Evolutionary conservation across 2,113 vertebrate species (phyloP).

Genomic region (Oceanites oceanicus): DNA sequence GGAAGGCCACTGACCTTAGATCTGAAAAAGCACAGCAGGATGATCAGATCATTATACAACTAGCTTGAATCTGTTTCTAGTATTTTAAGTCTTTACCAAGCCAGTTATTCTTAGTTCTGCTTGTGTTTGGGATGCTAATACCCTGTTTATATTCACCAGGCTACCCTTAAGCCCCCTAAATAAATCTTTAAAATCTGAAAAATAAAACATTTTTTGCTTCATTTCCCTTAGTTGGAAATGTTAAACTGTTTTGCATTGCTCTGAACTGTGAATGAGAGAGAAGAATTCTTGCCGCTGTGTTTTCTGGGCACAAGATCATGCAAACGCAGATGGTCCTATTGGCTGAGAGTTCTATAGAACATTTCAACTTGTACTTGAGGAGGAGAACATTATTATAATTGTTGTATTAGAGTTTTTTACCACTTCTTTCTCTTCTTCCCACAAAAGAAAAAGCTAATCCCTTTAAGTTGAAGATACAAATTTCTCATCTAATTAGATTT

Average conservation of each 20-base stretch:
- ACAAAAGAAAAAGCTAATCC: background rate
- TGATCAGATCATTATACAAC: background rate
- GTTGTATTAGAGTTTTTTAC: background rate
- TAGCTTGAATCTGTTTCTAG: background rate
- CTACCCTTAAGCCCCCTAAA: background rate
- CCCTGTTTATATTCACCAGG: background rate
- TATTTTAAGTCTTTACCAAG: background rate
- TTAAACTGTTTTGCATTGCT: background rate
- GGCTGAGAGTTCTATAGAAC: background rate
- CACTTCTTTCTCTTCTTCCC: background rate
- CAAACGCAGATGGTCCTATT: background rate
- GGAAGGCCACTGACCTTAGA: background rate
- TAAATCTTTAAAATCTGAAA: background rate
- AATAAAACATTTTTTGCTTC: background rate
- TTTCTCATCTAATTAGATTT: background rate
- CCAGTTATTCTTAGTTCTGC: background rate
- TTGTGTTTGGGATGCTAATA: background rate
- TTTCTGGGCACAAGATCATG: background rate
- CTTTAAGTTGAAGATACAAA: background rate
- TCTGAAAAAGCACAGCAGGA: background rate
- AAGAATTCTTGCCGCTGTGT: background rate
- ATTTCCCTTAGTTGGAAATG: background rate
- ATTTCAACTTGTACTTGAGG: background rate
- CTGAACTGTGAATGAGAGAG: background rate
- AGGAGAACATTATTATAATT: background rate